These are phyloP conservation scores for Hydractinia symbiolongicarpus DNA, from an alignment of 30 jellyfish, hydroid and myxozoan species.

Conservation along the genomic window DNA sequence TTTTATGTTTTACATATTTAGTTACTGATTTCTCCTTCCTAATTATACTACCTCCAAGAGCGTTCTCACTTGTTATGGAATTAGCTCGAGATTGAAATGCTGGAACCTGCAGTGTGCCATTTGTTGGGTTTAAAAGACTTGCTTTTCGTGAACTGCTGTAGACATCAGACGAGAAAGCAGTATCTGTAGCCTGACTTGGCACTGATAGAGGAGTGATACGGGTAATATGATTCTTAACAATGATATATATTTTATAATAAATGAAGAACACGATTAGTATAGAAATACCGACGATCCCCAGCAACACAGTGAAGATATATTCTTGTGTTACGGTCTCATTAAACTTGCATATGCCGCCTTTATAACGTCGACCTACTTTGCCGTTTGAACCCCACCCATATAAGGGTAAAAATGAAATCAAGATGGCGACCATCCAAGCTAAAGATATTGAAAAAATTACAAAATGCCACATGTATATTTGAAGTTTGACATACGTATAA, in stretches of 20 bases:
- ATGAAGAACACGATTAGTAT: neutral
- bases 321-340: constrained; percentile 9
- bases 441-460: neutral
- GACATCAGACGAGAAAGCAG: neutral
- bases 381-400: constrained; percentile 20
- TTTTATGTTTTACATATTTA: neutral
- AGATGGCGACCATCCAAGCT: constrained; percentile 2
- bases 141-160: too few relatives aligned
- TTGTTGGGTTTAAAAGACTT: neutral
- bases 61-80: neutral
- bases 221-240: neutral
- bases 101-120: neutral
- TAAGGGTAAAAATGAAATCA: neutral
- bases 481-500: neutral
- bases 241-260: neutral
- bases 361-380: neutral
- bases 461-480: neutral
- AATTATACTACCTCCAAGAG: neutral
- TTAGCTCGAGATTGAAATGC: neutral
- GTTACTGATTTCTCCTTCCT: neutral
- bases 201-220: neutral
- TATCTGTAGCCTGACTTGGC: neutral
- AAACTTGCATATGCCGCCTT: constrained; percentile 2
- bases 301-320: neutral
- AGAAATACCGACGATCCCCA: neutral